Percentiles rank a stretch among this genome's conserved stretches.
phyloP scores from a whole-genome alignment of 2,113 vertebrate genomes.

The Ammodytes dubius region DNA sequence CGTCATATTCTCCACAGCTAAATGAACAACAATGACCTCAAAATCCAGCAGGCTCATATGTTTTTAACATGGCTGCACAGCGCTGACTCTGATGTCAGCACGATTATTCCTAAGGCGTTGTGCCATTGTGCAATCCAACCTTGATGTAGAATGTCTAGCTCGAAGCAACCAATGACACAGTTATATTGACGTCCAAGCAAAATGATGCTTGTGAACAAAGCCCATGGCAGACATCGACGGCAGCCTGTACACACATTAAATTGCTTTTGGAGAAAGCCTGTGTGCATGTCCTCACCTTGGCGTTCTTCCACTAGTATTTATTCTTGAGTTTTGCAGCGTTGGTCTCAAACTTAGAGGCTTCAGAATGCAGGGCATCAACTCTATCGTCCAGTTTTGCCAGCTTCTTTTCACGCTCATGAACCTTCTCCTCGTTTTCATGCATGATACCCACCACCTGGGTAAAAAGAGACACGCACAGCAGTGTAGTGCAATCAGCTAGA shows the following conservation, averaged over 20 bases:
- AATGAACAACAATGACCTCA: background rate
- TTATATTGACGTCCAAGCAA: background rate
- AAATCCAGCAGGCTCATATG: background rate
- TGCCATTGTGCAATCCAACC: background rate
- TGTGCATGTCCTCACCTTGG: slow-evolving; percentile 86
- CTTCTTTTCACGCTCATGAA: slow-evolving; percentile 97
- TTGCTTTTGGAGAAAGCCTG: background rate
- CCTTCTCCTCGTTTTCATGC: slow-evolving; percentile 98
- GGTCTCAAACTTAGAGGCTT: slow-evolving; percentile 97
- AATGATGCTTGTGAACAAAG: background rate
- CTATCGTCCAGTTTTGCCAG: slow-evolving; percentile 91
- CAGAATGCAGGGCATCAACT: slow-evolving; percentile 87
- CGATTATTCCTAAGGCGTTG: background rate
- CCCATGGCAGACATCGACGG: slow-evolving; percentile 1
- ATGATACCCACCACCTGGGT: slow-evolving; percentile 96
- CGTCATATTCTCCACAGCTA: background rate
- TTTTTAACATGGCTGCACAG: background rate
- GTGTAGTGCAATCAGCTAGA: background rate
- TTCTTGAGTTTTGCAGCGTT: slow-evolving; percentile 95
- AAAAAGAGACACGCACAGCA: slow-evolving; percentile 3
- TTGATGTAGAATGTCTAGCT: background rate
- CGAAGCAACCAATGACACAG: background rate
- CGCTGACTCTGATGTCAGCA: background rate
- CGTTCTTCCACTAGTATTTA: slow-evolving; percentile 98
- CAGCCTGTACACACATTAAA: background rate